Evolutionary conservation across 2,888 invertebrate species (phyloP), one percentile per base, ranked within the genome.

Genomic region (Leptopilina myrica): DNA sequence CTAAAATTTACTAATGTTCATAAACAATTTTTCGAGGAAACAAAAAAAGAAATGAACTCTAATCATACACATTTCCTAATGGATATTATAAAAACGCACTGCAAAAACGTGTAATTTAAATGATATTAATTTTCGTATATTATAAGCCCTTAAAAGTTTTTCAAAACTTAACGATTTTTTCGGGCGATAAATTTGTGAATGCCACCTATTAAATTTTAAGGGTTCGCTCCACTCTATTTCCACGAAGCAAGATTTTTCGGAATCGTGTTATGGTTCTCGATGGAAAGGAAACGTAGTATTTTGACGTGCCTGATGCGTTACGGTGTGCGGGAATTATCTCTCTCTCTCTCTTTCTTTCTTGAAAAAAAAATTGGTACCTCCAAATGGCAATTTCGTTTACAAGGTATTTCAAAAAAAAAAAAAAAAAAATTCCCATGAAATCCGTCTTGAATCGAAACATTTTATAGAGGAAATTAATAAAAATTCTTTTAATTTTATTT

Each of bases 341-440:
- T 33, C 3, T 33, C 33, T 33, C 33, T 33, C 33, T 33, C 33
- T 33, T 33, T 33, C 5, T 85, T 83, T 83, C 78, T 73, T 81
- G 12, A 49, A 49, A 79, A 81, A 86, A 78, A 89, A 86, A 89
- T 88, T 86, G 84, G 82, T 87, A 86, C 85, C 86, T 86, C 81
- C 79, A 81, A 83, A 86, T 85, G 84, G 83, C 87, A 85, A 84
- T 87, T 88, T 86, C 81, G 84, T 84, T 83, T 62, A 78, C 77
- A 85, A 83, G 81, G 80, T 79, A 82, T 82, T 65, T 69, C 75
- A 49, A 53, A 26, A 33, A 20, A 20, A 20, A 20, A 20, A 20
- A 20, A 20, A 20, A 20, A 20, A 20, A 26, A 33, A 33, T 33
- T 33, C 33, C 33, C 14, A n/a, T 43, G 12, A 26, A 14, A 73